Evolutionary conservation across 2,888 invertebrate species (phyloP).

Genomic region (Matsumyia berberina): DNA sequence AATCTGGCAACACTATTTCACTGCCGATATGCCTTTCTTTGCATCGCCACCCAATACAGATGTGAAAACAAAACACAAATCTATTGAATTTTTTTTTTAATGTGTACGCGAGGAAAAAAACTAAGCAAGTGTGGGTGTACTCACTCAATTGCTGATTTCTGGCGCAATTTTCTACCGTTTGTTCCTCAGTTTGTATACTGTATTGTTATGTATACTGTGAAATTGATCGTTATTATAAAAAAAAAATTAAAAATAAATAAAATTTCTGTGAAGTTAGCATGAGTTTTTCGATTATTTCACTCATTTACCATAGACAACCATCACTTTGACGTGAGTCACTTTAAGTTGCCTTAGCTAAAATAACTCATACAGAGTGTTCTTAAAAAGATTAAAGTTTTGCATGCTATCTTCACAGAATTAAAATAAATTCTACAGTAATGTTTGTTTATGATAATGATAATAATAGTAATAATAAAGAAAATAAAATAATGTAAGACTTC

Average conservation of each 20-base stretch:
- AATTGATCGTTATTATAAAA: constrained; percentile 66
- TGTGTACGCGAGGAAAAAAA: constrained; percentile 74
- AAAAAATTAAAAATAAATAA: constrained; percentile 53
- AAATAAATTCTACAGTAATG: constrained; percentile 58
- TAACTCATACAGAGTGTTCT: no score
- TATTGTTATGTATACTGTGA: constrained; percentile 77
- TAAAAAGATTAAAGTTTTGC: no score
- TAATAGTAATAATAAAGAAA: constrained; percentile 36
- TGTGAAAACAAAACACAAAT: constrained; percentile 32
- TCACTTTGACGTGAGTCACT: not conserved
- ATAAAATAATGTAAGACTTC: constrained; percentile 50
- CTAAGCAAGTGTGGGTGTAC: constrained; percentile 76
- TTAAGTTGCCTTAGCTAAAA: not conserved
- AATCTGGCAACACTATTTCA: constrained; percentile 35
- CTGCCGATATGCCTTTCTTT: constrained; percentile 31
- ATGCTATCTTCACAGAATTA: constrained; percentile 59
- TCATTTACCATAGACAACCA: not conserved
- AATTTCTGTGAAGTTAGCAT: constrained; percentile 52
- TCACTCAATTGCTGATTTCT: constrained; percentile 76
- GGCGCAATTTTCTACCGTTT: constrained; percentile 74
- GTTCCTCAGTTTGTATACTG: constrained; percentile 76
- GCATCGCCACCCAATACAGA: constrained; percentile 40
- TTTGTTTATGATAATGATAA: constrained; percentile 62
- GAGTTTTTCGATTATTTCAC: not conserved
- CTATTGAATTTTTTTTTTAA: constrained; percentile 27